Conservation (phyloP, 1,140 invertebrate genomes). For the Latrodectus geometricus region DNA sequence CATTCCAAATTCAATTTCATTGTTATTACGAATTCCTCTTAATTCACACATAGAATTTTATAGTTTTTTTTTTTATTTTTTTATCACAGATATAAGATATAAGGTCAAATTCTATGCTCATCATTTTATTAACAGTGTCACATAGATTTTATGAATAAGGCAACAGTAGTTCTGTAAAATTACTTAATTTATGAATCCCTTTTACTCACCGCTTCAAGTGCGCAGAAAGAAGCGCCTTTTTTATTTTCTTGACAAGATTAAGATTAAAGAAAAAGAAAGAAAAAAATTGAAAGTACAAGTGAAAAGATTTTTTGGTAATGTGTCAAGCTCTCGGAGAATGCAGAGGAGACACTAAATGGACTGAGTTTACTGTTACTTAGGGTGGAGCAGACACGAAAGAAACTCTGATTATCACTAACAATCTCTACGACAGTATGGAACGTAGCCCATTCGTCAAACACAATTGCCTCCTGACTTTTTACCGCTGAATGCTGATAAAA, state of each 20-base stretch:
- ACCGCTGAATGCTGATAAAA: too few relatives aligned
- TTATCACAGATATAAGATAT: too few relatives aligned
- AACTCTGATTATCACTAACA: slow-evolving; percentile 45
- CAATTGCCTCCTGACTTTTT: slow-evolving; percentile 5
- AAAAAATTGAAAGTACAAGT: slow-evolving; percentile 25
- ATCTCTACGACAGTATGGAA: slow-evolving; percentile 44
- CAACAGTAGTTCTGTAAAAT: too few relatives aligned
- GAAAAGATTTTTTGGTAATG: slow-evolving; percentile 18
- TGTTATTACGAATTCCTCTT: too few relatives aligned
- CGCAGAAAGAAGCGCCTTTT: neutral
- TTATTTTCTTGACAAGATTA: neutral
- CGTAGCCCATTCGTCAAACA: slow-evolving; percentile 40
- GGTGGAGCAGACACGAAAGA: slow-evolving; percentile 21
- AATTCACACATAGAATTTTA: too few relatives aligned
- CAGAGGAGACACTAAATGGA: slow-evolving; percentile 45
- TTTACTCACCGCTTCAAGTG: neutral
- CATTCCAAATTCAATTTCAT: too few relatives aligned
- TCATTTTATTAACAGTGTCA: too few relatives aligned
- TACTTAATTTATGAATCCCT: too few relatives aligned
- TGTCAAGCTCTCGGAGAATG: slow-evolving; percentile 26
- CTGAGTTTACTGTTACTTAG: slow-evolving; percentile 36
- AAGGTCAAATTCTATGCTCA: too few relatives aligned
- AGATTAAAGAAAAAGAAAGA: neutral
- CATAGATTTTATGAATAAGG: too few relatives aligned
- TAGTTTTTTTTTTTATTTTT: too few relatives aligned